phyloP scores from a whole-genome alignment of 2,797 vertebrate species.

The Phalloptychus januarius region DNA sequence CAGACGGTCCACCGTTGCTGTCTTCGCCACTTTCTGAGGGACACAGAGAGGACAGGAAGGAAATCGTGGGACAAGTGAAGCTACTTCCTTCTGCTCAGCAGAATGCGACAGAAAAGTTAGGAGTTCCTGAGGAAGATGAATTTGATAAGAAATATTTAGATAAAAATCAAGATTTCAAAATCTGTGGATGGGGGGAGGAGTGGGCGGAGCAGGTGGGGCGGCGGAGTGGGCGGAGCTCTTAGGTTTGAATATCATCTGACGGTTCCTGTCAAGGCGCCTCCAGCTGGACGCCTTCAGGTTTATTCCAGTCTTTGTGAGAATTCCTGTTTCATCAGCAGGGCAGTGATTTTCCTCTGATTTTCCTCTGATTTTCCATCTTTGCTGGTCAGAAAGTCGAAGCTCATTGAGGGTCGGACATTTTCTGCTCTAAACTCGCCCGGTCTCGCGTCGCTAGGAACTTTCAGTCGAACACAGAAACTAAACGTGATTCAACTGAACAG shows the following conservation, averaged over 20 bases:
- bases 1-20: conserved; percentile 87
- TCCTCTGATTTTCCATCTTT: neutral
- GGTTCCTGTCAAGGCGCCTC: too few species aligned
- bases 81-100: neutral
- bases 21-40: conserved; percentile 88
- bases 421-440: neutral
- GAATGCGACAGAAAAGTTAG: neutral
- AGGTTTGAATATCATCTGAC: too few species aligned
- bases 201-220: too few species aligned
- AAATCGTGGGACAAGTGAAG: neutral
- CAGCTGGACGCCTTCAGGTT: neutral
- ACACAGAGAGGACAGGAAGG: conserved; percentile 6
- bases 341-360: neutral
- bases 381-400: neutral
- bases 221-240: too few species aligned
- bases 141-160: neutral
- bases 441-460: neutral
- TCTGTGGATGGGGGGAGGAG: too few species aligned
- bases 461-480: neutral
- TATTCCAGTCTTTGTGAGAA: neutral
- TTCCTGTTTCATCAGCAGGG: neutral
- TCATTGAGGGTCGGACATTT: neutral
- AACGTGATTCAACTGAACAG: neutral
- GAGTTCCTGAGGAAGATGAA: neutral
- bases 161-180: neutral